Evolutionary conservation across 2,797 vertebrate genomes (phyloP).

Genomic region (Cryptoprocta ferox): DNA sequence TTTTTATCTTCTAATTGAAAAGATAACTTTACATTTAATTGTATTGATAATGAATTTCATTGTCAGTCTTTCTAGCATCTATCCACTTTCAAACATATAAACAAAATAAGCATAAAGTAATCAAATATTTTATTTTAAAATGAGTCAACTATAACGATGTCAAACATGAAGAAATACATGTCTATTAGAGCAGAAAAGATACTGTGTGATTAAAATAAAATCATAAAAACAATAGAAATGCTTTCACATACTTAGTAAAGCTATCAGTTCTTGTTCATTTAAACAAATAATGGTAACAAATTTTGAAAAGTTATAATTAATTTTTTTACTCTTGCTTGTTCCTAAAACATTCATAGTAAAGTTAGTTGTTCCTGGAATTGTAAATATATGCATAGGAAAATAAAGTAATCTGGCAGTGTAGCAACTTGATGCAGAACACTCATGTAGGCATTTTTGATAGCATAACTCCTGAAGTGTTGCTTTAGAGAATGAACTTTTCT

Average conservation of each 20-base stretch:
- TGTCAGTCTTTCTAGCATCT: background rate
- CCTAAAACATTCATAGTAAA: background rate
- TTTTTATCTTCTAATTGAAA: background rate
- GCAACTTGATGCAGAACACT: background rate
- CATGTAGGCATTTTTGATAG: background rate
- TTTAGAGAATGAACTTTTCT: conserved; percentile 34
- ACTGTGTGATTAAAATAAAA: background rate
- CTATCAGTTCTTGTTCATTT: background rate
- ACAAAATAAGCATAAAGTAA: background rate
- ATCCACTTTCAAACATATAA: background rate
- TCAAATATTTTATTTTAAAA: conserved; percentile 19
- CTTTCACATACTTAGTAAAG: background rate
- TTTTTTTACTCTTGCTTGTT: background rate
- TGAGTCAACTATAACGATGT: background rate
- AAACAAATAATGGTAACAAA: background rate
- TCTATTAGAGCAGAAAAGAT: background rate
- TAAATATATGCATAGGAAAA: background rate
- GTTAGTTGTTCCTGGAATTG: background rate
- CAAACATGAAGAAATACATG: background rate
- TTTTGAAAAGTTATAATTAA: background rate
- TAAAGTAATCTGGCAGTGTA: background rate
- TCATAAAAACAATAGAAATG: background rate
- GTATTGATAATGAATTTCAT: background rate
- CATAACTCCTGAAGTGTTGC: background rate
- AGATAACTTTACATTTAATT: background rate